A percentile compares a stretch with the other conserved stretches of the same genome.
Conservation (phyloP, 2,888 invertebrate species). For the Gastrophysa polygoni region DNA sequence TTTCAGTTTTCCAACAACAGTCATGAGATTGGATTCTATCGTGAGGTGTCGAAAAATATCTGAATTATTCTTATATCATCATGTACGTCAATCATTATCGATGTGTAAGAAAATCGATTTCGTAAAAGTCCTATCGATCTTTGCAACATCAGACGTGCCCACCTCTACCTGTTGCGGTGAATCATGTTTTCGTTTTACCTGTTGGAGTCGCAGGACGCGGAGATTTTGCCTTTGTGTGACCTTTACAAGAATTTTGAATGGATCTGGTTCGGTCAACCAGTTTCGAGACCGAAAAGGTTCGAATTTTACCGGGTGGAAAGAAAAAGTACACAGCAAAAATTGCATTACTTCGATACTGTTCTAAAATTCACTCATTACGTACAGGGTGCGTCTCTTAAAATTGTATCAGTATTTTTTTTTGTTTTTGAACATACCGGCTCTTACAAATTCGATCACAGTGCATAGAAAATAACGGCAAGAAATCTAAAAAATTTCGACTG, state of each 20-base stretch:
- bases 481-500: no score
- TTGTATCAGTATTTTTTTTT: no score
- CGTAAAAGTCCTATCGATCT: neutral
- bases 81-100: neutral
- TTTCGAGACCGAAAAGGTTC: constrained; percentile 25
- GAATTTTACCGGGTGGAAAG: constrained; percentile 10
- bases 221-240: constrained; percentile 36
- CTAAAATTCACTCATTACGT: no score
- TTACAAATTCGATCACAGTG: no score
- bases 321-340: constrained; percentile 12
- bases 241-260: constrained; percentile 36
- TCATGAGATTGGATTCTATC: no score
- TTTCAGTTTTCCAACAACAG: no score
- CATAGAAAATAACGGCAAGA: no score
- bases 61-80: no score
- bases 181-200: constrained; percentile 28
- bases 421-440: no score
- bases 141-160: neutral
- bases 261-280: constrained; percentile 27
- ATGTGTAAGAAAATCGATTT: neutral
- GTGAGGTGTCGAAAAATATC: no score
- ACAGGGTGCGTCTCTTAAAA: no score
- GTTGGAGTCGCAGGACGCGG: constrained; percentile 18
- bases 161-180: constrained; percentile 10
- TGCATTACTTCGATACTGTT: no score